Conservation (phyloP, 2,797 vertebrate species). For the Neoniphon sammara region DNA sequence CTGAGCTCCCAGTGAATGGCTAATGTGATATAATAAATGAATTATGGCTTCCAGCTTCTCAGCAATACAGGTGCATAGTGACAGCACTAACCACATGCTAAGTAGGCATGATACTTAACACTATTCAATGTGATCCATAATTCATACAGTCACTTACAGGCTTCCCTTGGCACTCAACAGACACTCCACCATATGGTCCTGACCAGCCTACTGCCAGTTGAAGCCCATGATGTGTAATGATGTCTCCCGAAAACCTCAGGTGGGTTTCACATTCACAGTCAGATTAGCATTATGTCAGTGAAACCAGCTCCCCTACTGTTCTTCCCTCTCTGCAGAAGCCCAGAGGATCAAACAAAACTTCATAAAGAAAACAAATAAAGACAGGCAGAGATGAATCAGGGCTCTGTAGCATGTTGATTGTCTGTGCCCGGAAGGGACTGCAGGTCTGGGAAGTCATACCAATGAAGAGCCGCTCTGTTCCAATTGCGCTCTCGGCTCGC, state of each 20-base stretch:
- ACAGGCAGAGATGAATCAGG: slow-evolving; percentile 32
- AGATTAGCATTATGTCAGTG: slow-evolving; percentile 53
- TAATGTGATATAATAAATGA: slow-evolving; percentile 47
- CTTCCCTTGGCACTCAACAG: slow-evolving; percentile 30
- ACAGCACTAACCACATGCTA: slow-evolving; percentile 37
- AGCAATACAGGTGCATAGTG: slow-evolving; percentile 47
- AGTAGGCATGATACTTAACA: slow-evolving; percentile 36
- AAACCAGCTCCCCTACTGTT: slow-evolving; percentile 26
- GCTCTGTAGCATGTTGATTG: slow-evolving; percentile 12
- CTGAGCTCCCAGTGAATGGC: slow-evolving; percentile 40
- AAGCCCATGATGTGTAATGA: slow-evolving; percentile 24
- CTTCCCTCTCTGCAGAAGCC: slow-evolving; percentile 32
- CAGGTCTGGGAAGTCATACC: slow-evolving; percentile 14
- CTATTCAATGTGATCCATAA: slow-evolving; percentile 36
- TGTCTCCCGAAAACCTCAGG: slow-evolving; percentile 36
- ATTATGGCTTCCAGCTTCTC: slow-evolving; percentile 27
- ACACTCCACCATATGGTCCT: slow-evolving; percentile 54
- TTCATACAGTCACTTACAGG: slow-evolving; percentile 56
- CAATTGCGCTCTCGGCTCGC: slow-evolving; percentile 23
- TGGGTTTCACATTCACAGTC: slow-evolving; percentile 32
- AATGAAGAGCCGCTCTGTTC: neutral
- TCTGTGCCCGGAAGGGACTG: slow-evolving; percentile 12
- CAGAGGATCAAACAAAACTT: slow-evolving; percentile 66
- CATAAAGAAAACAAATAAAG: slow-evolving; percentile 52
- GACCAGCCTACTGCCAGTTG: slow-evolving; percentile 33